These are phyloP conservation scores for Emydocephalus ijimae DNA, from an alignment of 2,113 vertebrate species.

Conservation along the genomic window DNA sequence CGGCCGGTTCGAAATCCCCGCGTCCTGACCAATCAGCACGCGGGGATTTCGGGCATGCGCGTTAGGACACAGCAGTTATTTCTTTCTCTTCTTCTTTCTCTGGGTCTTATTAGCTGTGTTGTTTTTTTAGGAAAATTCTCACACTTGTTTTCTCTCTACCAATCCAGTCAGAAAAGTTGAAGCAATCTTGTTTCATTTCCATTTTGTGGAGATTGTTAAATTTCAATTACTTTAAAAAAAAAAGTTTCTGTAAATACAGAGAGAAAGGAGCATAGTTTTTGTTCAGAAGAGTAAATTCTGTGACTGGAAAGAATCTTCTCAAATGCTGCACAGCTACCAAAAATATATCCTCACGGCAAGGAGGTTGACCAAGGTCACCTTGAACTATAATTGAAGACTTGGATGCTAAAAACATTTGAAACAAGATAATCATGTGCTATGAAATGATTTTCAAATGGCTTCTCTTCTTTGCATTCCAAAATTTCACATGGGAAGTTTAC, in stretches of 20 bases:
- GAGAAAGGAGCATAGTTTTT: neutral
- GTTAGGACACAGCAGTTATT: too few relatives aligned
- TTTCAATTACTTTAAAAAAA: constrained; percentile 48
- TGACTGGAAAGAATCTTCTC: neutral
- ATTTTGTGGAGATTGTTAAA: constrained; percentile 35
- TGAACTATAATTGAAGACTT: neutral
- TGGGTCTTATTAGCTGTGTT: neutral
- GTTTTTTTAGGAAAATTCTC: constrained; percentile 24
- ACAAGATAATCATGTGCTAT: accelerated
- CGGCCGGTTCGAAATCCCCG: too few relatives aligned
- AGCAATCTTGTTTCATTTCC: constrained; percentile 22
- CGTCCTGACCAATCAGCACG: too few relatives aligned
- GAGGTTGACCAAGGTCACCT: neutral
- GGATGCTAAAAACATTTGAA: neutral
- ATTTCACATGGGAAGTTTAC: neutral
- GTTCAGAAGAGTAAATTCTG: constrained; percentile 13
- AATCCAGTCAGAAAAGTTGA: constrained; percentile 8
- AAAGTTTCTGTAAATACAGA: constrained; percentile 13
- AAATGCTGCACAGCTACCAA: neutral
- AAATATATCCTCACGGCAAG: neutral
- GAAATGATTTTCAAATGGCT: neutral
- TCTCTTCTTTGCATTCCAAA: neutral
- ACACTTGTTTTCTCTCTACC: constrained; percentile 8
- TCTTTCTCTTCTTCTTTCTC: neutral
- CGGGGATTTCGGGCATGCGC: too few relatives aligned